A percentile compares a stretch with the other conserved stretches of the same genome.
Conservation (phyloP, 2,888 invertebrate genomes). For the Bedellia somnulentella region DNA sequence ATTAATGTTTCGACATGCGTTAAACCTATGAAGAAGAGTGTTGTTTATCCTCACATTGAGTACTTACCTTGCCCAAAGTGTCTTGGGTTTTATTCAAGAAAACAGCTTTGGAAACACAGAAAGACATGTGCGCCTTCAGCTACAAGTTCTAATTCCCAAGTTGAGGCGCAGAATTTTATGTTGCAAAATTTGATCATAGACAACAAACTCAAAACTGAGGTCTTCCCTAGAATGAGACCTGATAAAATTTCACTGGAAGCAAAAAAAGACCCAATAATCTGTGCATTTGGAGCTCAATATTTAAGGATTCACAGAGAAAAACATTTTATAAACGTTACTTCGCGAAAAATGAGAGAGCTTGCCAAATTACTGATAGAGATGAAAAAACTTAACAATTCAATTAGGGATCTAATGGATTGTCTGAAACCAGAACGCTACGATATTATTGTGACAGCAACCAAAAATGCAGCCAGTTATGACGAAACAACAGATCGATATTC, state of each 20-base stretch:
- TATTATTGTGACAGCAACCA: constrained; percentile 12
- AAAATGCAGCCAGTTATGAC: constrained; percentile 12
- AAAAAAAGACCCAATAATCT: constrained; percentile 12
- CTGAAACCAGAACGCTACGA: constrained; percentile 12
- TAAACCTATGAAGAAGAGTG: constrained; percentile 13
- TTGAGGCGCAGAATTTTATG: constrained; percentile 17
- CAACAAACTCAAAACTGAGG: constrained; percentile 14
- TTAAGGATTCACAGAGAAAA: constrained; percentile 13
- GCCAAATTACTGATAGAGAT: constrained; percentile 15
- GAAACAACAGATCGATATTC: constrained; percentile 11
- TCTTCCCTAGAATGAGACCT: constrained; percentile 16
- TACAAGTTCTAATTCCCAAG: constrained; percentile 11
- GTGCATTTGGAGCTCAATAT: constrained; percentile 12
- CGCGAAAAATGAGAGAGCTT: constrained; percentile 15
- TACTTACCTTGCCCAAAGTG: constrained; percentile 13
- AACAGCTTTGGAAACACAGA: constrained; percentile 13
- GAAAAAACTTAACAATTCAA: constrained; percentile 11
- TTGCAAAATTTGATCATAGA: constrained; percentile 15
- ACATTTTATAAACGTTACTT: constrained; percentile 13
- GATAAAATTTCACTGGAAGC: constrained; percentile 14
- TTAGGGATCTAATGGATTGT: constrained; percentile 10
- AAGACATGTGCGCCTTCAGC: constrained; percentile 9
- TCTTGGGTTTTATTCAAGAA: constrained; percentile 13
- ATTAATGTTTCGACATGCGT: constrained; percentile 12
- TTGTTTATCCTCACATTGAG: constrained; percentile 12